These are phyloP conservation scores for Scaptomyza hsui DNA, from an alignment of 1,140 invertebrate species.

Conservation along the genomic window DNA sequence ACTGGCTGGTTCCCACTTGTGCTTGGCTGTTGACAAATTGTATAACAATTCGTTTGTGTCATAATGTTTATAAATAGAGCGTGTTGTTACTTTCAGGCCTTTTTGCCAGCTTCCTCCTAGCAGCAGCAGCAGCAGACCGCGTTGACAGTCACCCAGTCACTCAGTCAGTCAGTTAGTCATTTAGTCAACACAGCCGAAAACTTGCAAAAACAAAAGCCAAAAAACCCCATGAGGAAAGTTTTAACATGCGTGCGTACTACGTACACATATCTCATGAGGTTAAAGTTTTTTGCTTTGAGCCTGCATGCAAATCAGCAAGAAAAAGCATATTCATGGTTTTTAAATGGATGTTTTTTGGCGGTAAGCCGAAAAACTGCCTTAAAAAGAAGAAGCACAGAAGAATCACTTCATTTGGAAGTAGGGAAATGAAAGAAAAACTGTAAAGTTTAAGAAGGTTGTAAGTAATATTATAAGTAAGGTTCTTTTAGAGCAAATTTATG, in stretches of 20 bases:
- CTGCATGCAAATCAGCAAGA: background rate
- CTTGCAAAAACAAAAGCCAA: constrained; percentile 32
- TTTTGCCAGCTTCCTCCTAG: constrained; percentile 43
- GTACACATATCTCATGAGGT: background rate
- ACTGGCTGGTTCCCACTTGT: constrained; percentile 44
- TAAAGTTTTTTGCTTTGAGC: background rate
- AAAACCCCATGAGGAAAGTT: constrained; percentile 9
- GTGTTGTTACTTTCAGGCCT: constrained; percentile 72
- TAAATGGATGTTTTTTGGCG: background rate
- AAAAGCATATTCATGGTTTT: background rate
- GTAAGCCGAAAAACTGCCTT: background rate
- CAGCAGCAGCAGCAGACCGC: constrained; percentile 36
- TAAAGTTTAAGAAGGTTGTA: too few relatives aligned
- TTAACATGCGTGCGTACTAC: background rate
- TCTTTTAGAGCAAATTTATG: too few relatives aligned
- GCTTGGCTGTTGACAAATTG: constrained; percentile 78
- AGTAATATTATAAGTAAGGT: too few relatives aligned
- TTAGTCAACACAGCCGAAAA: constrained; percentile 32
- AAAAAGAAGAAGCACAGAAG: too few relatives aligned
- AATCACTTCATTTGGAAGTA: too few relatives aligned
- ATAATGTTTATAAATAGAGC: constrained; percentile 82
- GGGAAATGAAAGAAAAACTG: too few relatives aligned
- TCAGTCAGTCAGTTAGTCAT: constrained; percentile 2
- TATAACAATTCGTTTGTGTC: constrained; percentile 83
- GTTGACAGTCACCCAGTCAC: constrained; percentile 39